Evolutionary conservation across 2,888 invertebrate species (phyloP), one percentile per base, ranked within the genome.

Genomic region (Drosophila neoperkinsi): DNA sequence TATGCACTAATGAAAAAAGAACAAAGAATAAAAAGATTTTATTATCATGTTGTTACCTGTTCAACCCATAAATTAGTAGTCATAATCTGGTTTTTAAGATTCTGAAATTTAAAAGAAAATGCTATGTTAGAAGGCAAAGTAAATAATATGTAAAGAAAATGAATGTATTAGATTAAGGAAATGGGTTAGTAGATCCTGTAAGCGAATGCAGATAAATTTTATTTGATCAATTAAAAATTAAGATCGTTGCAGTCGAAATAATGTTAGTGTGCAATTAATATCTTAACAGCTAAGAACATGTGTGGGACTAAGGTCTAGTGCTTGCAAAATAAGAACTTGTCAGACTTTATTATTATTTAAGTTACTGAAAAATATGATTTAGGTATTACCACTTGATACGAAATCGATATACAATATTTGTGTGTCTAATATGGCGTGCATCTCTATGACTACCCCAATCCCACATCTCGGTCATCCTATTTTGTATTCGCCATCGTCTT

Each of bases 71-170:
- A 95, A 93, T 98, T 98, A 36, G 98, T 97, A 60, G 98, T 98
- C 97, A 98, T 97, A 90, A 98, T 98, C 94, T 98, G 98, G 92
- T 98, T 98, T 94, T 97, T 98, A 91, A 98, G 95, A 94, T 98
- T 98, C 98, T 98, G 96, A 63, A 96, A 96, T n/a, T 4, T 38
- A 21, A 49, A 31, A 18, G 43, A 41, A 59, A 33, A 16, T 7
- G 21, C 7, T 9, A 51, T 10, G 10, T 38, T 51, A 21, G 28
- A 25, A 38, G 13, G 10, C 16, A 30, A 31, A 41, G 7, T 5
- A 41, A 30, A 41, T 41, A 25, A 10, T n/a, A 31, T 41, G n/a
- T 31, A 51, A 11, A 31, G 28, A 50, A 51, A 3, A 13, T 11
- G 5, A 7, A 18, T 16, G 18, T 25, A 16, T 25, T 46, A 25